These are phyloP conservation scores for Ochropleura leucogaster DNA, from an alignment of 2,888 invertebrate species.

Conservation along the genomic window DNA sequence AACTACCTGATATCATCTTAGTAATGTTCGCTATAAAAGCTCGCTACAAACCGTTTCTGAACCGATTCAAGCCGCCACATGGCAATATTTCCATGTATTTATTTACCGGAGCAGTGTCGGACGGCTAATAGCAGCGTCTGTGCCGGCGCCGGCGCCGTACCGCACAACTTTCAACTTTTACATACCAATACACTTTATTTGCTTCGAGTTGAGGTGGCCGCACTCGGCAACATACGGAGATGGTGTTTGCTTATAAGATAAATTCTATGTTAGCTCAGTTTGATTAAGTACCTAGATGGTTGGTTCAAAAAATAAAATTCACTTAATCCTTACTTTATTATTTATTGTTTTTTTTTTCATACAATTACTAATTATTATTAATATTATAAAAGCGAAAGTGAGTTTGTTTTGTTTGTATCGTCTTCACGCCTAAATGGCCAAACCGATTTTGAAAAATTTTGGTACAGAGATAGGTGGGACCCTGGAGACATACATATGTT, in stretches of 20 bases:
- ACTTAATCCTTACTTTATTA: no score
- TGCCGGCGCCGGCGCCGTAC: constrained; percentile 14
- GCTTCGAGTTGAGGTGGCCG: constrained; percentile 44
- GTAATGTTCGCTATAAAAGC: constrained; percentile 20
- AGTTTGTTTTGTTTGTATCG: no score
- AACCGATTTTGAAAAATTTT: no score
- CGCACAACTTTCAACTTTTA: constrained; percentile 59
- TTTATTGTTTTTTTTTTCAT: no score
- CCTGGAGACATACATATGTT: no score
- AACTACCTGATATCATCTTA: neutral
- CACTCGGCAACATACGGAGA: constrained; percentile 8
- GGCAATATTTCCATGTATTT: constrained; percentile 49
- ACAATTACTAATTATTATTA: no score
- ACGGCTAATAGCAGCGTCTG: constrained; percentile 62
- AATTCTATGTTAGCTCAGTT: neutral
- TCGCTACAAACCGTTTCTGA: constrained; percentile 3
- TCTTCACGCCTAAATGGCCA: no score
- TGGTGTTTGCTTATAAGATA: constrained; percentile 13
- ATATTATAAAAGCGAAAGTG: no score
- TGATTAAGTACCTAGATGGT: neutral
- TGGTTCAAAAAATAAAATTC: no score
- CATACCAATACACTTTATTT: constrained; percentile 69
- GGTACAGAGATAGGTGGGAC: no score
- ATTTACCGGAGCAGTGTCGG: constrained; percentile 37
- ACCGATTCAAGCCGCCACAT: constrained; percentile 21